Evolutionary conservation across 2,888 invertebrate genomes (phyloP).

Genomic region (Oscheius myriophilus): DNA sequence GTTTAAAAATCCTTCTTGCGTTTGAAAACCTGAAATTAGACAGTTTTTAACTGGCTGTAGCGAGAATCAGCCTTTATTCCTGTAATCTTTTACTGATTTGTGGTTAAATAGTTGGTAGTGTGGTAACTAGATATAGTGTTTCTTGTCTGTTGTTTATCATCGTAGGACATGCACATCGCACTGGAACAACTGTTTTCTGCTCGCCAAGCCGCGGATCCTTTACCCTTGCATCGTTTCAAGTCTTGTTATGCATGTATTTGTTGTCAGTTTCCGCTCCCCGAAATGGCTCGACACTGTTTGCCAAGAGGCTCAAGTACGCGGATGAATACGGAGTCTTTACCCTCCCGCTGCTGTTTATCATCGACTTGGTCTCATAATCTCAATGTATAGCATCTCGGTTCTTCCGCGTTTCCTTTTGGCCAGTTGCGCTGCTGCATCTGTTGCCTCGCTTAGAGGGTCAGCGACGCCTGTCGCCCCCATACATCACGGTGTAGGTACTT

Average conservation of each 20-base stretch:
- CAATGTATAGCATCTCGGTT: too few relatives aligned
- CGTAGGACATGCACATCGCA: constrained; percentile 17
- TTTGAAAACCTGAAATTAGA: too few relatives aligned
- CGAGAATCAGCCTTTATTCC: too few relatives aligned
- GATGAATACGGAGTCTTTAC: constrained; percentile 20
- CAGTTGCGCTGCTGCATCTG: constrained; percentile 8
- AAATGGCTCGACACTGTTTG: constrained; percentile 20
- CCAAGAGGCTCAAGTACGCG: constrained; percentile 25
- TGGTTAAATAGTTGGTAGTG: too few relatives aligned
- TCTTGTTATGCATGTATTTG: neutral
- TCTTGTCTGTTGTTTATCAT: constrained; percentile 17
- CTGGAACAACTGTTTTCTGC: constrained; percentile 27
- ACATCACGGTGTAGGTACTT: constrained; percentile 32
- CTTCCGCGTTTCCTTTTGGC: neutral
- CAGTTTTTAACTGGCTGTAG: too few relatives aligned
- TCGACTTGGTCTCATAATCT: neutral
- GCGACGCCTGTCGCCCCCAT: constrained; percentile 30
- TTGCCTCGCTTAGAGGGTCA: constrained; percentile 20
- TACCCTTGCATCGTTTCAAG: constrained; percentile 16
- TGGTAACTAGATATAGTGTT: too few relatives aligned
- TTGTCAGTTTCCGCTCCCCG: neutral
- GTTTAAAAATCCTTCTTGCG: too few relatives aligned
- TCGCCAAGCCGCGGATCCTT: constrained; percentile 14
- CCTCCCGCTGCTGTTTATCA: constrained; percentile 15
- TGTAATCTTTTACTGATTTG: too few relatives aligned